phyloP scores from a whole-genome alignment of 2,797 vertebrate genomes.

The Sebastes cheni region DNA sequence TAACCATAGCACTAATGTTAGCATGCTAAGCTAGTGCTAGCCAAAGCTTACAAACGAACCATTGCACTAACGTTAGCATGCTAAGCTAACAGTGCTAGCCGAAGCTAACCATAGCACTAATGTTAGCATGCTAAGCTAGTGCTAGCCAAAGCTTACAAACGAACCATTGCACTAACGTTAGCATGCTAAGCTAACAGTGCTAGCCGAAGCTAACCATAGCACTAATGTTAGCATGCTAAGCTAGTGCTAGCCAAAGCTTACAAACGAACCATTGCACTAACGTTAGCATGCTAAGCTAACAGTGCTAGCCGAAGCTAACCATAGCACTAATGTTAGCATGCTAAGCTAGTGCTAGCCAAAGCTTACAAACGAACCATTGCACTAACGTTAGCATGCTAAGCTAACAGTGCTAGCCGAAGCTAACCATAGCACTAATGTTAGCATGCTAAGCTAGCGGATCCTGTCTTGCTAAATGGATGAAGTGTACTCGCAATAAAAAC shows the following conservation, averaged over 20 bases:
- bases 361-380: constrained; percentile 23
- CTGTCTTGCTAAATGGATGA: constrained; percentile 72
- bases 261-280: neutral
- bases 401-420: neutral
- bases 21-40: no score
- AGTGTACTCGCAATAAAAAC: constrained; percentile 27
- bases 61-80: no score
- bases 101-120: no score
- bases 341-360: constrained; percentile 22
- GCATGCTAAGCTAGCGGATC: constrained; percentile 22
- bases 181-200: no score
- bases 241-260: no score
- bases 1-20: no score
- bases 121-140: no score
- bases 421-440: constrained; percentile 2
- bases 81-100: no score
- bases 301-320: neutral
- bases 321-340: constrained; percentile 1
- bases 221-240: no score
- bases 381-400: neutral
- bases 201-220: no score
- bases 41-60: no score
- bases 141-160: neutral
- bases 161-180: no score
- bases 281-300: constrained; percentile 5